Evolutionary conservation across 2,797 vertebrate genomes (phyloP), one percentile per base, ranked within the genome.

Genomic region (Sylvia borin): DNA sequence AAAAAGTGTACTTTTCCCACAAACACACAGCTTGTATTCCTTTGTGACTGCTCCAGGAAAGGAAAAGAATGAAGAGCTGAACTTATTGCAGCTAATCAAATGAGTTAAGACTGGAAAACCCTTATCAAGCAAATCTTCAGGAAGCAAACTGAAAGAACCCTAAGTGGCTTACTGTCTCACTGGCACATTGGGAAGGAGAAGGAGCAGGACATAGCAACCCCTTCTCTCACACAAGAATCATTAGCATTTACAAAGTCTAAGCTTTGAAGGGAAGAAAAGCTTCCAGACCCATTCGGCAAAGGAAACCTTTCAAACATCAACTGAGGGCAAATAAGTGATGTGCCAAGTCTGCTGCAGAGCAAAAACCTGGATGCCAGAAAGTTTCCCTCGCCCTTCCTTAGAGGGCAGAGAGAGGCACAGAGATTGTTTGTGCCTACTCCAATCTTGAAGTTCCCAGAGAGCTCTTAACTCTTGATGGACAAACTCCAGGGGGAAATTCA

Each of bases 171-270:
- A 38, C 17, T 85, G 94, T 89, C 66, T 77, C 53, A 40, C 61
- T 55, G 32, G 34, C 62, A 71, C 45, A 29, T 1, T 31, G 22
- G 79, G 42, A 48, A 79, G 19, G 55, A 86, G 53, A 92, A 84
- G 22, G 22, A 64, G 48, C 38, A 82, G 83, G 83, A 89, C 50
- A 34, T 1, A 79, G 20, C 82, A 79, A 48, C 26, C 24, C 38
- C 45, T 65, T 67, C 24, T 75, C 72, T 65, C 86, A 82, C 82
- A 68, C 14, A 16, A 47, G 19, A 54, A 74, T 81, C 40, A 89
- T 91, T 90, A 92, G 78, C 88, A 95, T 96, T 85, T 92, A 43
- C 75, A 68, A 90, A 91, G 71, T 48, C 66, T 51, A 60, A 75
- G 22, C 53, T 92, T 61, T 10, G 20, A 94, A 77, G 72, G 48